Evolutionary conservation across 2,888 invertebrate species (phyloP).

Genomic region (Epirrhoe tristata): DNA sequence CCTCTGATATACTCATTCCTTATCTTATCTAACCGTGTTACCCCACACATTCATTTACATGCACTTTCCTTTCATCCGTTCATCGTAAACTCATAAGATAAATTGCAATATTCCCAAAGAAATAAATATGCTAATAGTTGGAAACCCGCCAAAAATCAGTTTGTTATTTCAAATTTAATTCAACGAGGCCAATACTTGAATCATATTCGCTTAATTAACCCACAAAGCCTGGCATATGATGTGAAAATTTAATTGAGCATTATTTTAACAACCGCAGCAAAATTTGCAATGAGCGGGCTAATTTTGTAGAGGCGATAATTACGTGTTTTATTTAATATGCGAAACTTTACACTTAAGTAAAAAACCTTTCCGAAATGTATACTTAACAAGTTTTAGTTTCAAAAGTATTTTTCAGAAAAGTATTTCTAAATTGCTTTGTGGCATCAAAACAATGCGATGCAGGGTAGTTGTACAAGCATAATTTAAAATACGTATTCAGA

Average conservation of each 20-base stretch:
- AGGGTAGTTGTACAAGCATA: background rate
- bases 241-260: slow-evolving; percentile 27
- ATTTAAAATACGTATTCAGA: background rate
- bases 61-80: too few species aligned
- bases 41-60: too few species aligned
- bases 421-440: too few species aligned
- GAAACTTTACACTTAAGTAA: background rate
- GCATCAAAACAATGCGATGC: too few species aligned
- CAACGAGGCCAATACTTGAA: slow-evolving; percentile 21
- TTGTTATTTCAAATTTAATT: slow-evolving; percentile 23
- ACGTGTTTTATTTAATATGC: background rate
- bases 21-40: too few species aligned
- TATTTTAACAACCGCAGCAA: slow-evolving; percentile 28
- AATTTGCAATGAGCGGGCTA: slow-evolving; percentile 16
- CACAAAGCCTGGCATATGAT: slow-evolving; percentile 24
- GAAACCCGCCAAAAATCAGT: slow-evolving; percentile 16
- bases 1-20: too few species aligned
- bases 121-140: slow-evolving; percentile 3
- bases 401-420: too few species aligned
- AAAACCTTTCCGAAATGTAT: background rate
- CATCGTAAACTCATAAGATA: background rate
- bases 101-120: background rate
- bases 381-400: too few species aligned
- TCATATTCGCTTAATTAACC: slow-evolving; percentile 24
- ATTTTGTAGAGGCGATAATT: slow-evolving; percentile 17